Evolutionary conservation across 2,888 invertebrate species (phyloP).

Genomic region (Pyrrhosoma nymphula): DNA sequence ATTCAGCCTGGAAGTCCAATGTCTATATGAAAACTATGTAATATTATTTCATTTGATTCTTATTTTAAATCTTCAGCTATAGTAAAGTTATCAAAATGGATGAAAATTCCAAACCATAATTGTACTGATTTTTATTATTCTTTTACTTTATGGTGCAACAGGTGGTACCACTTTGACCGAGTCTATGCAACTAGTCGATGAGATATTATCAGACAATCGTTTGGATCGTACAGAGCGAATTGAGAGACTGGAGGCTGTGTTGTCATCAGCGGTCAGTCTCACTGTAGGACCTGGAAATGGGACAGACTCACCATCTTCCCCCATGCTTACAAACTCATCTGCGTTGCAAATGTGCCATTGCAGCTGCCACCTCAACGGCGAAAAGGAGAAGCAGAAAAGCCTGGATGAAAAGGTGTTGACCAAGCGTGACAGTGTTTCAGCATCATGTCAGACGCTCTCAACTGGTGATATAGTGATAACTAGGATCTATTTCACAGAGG

Average conservation of each 20-base stretch:
- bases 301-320: slow-evolving; percentile 55
- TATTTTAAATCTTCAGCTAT: too few species aligned
- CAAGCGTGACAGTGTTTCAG: slow-evolving; percentile 73
- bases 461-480: slow-evolving; percentile 96
- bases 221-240: slow-evolving; percentile 93
- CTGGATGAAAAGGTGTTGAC: not conserved
- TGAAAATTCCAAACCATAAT: too few species aligned
- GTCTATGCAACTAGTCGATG: slow-evolving; percentile 94
- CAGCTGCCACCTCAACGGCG: slow-evolving; percentile 68
- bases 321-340: slow-evolving; percentile 21
- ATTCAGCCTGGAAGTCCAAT: too few species aligned
- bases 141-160: not conserved
- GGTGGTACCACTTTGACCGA: slow-evolving; percentile 85
- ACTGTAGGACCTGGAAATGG: slow-evolving; percentile 68
- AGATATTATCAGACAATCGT: slow-evolving; percentile 88
- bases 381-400: slow-evolving; percentile 63
- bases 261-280: slow-evolving; percentile 85
- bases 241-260: slow-evolving; percentile 91
- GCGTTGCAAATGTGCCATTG: slow-evolving; percentile 69
- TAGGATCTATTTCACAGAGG: slow-evolving; percentile 85
- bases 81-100: too few species aligned
- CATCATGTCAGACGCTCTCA: slow-evolving; percentile 90
- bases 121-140: not conserved
- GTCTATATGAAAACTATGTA: too few species aligned
- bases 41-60: too few species aligned